Conservation (phyloP, 2,888 invertebrate genomes). For the Sarcophaga rosellei region DNA sequence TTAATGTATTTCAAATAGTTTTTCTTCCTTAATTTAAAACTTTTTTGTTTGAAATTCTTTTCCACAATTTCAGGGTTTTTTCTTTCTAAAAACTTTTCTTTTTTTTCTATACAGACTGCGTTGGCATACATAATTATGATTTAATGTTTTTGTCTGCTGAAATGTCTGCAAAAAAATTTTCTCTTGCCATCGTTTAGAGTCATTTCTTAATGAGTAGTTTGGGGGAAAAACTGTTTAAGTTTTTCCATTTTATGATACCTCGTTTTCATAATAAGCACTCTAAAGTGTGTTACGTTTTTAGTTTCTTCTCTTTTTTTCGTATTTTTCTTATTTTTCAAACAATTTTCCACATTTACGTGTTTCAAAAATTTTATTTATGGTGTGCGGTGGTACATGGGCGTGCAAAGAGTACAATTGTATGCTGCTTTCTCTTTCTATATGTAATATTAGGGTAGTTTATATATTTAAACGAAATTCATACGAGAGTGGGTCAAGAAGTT, state of each 20-base stretch:
- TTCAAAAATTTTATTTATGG: neutral
- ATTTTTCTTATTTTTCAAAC: too few species aligned
- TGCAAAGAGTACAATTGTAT: too few species aligned
- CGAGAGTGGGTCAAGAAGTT: too few species aligned
- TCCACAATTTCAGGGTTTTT: too few species aligned
- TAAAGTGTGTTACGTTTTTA: neutral
- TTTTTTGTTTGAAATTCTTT: too few species aligned
- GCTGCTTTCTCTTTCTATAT: too few species aligned
- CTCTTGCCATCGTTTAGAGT: neutral
- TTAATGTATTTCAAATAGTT: conserved; percentile 34
- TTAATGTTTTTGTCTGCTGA: conserved; percentile 71
- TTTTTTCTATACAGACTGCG: conserved; percentile 34
- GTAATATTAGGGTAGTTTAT: too few species aligned
- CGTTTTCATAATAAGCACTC: conserved; percentile 30
- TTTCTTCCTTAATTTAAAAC: conserved; percentile 4
- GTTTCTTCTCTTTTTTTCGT: neutral
- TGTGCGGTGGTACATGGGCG: too few species aligned
- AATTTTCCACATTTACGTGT: conserved; percentile 3
- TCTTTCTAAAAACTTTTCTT: too few species aligned
- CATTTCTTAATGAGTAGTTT: neutral
- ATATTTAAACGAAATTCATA: too few species aligned
- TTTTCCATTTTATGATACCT: neutral
- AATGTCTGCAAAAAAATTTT: conserved; percentile 13
- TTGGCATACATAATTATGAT: conserved; percentile 79
- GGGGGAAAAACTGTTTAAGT: too few species aligned